phyloP scores from a whole-genome alignment of 2,113 vertebrate genomes.

The Rhinopomastus cyanomelas region DNA sequence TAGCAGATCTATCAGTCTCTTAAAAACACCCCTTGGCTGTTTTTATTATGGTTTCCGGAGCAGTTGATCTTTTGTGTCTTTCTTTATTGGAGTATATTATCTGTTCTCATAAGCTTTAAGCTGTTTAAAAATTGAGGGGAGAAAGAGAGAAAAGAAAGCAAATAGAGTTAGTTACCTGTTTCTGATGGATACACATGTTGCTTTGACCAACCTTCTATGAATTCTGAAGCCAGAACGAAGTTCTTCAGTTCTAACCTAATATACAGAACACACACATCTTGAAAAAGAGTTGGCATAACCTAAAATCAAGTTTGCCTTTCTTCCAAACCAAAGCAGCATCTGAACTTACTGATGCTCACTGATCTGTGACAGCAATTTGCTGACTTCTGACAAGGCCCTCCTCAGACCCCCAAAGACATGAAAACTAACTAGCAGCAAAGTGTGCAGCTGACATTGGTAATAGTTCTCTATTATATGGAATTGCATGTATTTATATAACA shows the following conservation, averaged over 20 bases:
- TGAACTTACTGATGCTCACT: neutral
- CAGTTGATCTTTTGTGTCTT: neutral
- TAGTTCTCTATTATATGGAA: neutral
- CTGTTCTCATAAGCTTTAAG: neutral
- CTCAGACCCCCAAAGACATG: neutral
- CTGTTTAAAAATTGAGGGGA: neutral
- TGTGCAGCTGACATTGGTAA: neutral
- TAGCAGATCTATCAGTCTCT: neutral
- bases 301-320: neutral
- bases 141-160: neutral
- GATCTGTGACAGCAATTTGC: neutral
- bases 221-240: neutral
- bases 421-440: neutral
- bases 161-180: neutral
- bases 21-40: neutral
- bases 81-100: neutral
- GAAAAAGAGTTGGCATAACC: neutral
- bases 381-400: neutral
- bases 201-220: neutral
- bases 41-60: neutral
- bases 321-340: neutral
- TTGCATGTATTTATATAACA: neutral
- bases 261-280: neutral
- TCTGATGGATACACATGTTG: neutral
- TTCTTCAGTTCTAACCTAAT: neutral